Percentiles rank a stretch among this genome's conserved stretches.
Evolutionary conservation across 2,888 invertebrate species (phyloP).

Genomic region (Harpalus rubripes): DNA sequence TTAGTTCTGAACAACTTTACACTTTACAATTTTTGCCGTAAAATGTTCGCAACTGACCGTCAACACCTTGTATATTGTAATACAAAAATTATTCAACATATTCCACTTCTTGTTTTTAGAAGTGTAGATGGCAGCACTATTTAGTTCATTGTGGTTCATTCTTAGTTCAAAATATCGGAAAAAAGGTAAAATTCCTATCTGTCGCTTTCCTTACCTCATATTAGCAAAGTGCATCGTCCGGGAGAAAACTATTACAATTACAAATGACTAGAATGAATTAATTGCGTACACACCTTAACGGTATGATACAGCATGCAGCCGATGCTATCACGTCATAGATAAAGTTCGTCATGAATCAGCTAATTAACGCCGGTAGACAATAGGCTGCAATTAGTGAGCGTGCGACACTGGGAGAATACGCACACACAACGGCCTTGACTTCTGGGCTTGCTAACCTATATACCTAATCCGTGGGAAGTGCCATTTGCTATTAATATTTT

Average conservation of each 20-base stretch:
- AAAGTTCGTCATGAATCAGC: slow-evolving; percentile 21
- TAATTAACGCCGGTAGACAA: slow-evolving; percentile 44
- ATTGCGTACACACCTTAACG: slow-evolving; percentile 41
- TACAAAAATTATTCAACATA: too few species aligned
- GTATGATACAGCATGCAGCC: slow-evolving; percentile 19
- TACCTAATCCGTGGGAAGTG: slow-evolving; percentile 28
- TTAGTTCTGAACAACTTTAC: too few species aligned
- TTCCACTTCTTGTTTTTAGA: too few species aligned
- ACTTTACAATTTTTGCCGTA: too few species aligned
- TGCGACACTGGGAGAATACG: slow-evolving; percentile 21
- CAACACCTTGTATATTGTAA: too few species aligned
- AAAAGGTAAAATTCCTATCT: too few species aligned
- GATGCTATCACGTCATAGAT: slow-evolving; percentile 22
- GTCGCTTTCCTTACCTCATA: too few species aligned
- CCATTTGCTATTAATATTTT: slow-evolving; percentile 43
- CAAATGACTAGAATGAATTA: slow-evolving; percentile 28
- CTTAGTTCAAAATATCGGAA: too few species aligned
- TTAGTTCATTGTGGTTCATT: too few species aligned
- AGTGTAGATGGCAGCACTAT: too few species aligned
- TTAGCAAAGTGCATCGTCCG: slow-evolving; percentile 4
- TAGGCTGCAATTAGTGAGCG: slow-evolving; percentile 31
- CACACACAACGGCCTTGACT: slow-evolving; percentile 31
- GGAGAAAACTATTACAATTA: slow-evolving; percentile 35
- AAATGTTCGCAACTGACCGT: too few species aligned
- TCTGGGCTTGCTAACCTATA: slow-evolving; percentile 31